phyloP scores from a whole-genome alignment of 2,888 invertebrate species.

The Parasteatoda lunata region DNA sequence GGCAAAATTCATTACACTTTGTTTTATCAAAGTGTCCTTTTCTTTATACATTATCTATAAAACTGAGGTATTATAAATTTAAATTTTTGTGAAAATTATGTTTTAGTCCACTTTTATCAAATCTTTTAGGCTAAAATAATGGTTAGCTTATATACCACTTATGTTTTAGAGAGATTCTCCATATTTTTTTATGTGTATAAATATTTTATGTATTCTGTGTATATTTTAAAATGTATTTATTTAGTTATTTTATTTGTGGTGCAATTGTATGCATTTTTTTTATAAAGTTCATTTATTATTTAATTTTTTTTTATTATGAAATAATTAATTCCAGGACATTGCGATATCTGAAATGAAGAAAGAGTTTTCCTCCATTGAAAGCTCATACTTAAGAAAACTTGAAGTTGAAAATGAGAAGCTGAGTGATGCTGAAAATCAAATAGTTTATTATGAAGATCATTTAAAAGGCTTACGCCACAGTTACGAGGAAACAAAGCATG shows the following conservation, averaged over 20 bases:
- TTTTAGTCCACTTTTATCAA: too few species aligned
- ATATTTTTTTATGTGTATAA: too few species aligned
- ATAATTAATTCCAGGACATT: slow-evolving; percentile 40
- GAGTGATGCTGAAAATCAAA: slow-evolving; percentile 67
- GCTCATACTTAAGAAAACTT: slow-evolving; percentile 53
- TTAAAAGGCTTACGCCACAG: slow-evolving; percentile 26
- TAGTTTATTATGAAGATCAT: slow-evolving; percentile 54
- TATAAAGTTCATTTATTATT: neutral
- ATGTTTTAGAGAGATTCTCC: too few species aligned
- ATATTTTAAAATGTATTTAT: neutral
- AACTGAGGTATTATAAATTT: too few species aligned
- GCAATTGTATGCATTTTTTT: neutral
- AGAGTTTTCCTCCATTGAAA: slow-evolving; percentile 61
- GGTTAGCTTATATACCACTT: too few species aligned
- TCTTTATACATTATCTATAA: too few species aligned
- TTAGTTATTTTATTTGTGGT: neutral
- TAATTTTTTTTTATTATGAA: neutral
- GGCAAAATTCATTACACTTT: too few species aligned
- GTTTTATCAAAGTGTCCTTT: too few species aligned
- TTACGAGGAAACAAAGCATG: slow-evolving; percentile 55
- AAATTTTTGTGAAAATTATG: too few species aligned
- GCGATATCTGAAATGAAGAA: slow-evolving; percentile 56
- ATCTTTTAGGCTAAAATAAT: too few species aligned
- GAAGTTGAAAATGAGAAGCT: slow-evolving; percentile 70
- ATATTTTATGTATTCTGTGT: too few species aligned